Evolutionary conservation across 2,113 vertebrate species (phyloP).

Genomic region (Scalopus aquaticus): DNA sequence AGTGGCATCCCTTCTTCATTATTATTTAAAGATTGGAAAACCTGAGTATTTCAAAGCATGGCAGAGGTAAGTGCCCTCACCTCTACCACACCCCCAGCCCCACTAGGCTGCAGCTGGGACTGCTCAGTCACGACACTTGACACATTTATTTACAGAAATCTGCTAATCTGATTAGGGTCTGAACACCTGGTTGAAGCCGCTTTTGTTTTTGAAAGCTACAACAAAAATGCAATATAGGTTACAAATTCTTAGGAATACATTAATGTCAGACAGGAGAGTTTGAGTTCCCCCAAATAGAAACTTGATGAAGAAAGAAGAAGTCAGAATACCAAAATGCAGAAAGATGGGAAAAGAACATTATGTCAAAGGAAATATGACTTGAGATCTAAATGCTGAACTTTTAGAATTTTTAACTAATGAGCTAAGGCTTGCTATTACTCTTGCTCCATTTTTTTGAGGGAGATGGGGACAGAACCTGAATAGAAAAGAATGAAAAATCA

Average conservation of each 20-base stretch:
- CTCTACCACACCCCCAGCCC: not conserved
- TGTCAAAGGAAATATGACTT: not conserved
- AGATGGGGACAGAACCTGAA: not conserved
- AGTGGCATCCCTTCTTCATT: not conserved
- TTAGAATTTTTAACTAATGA: conserved; percentile 1
- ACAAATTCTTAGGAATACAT: conserved; percentile 1
- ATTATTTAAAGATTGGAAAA: not conserved
- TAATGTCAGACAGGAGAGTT: not conserved
- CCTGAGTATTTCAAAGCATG: not conserved
- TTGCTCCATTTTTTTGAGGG: not conserved
- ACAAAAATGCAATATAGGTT: conserved; percentile 33
- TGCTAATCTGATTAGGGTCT: conserved; percentile 70
- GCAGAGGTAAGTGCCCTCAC: not conserved
- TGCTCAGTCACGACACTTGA: conserved; percentile 26
- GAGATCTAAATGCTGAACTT: not conserved
- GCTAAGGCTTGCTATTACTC: not conserved
- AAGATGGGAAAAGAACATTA: not conserved
- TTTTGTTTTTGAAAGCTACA: conserved; percentile 47
- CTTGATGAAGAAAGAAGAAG: conserved; percentile 50
- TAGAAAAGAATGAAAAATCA: conserved; percentile 34
- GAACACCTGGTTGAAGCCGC: conserved; percentile 60
- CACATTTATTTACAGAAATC: conserved; percentile 51
- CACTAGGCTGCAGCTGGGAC: not conserved
- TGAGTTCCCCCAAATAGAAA: conserved; percentile 17
- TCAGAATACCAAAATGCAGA: conserved; percentile 46